These are phyloP conservation scores for Mirounga angustirostris DNA, from an alignment of 2,113 vertebrate species.

Conservation along the genomic window DNA sequence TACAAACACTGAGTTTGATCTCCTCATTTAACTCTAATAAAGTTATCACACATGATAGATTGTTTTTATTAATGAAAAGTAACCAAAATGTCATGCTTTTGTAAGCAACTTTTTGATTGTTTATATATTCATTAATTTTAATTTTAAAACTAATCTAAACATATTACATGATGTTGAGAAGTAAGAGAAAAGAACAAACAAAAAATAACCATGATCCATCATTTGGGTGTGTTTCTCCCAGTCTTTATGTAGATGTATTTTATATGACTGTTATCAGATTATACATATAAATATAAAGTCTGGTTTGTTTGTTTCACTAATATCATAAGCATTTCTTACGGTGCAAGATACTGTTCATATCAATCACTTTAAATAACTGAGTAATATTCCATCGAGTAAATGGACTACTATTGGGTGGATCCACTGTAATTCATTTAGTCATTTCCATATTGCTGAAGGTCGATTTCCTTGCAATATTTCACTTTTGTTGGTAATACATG, in stretches of 20 bases:
- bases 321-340: background rate
- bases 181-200: conserved; percentile 12
- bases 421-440: background rate
- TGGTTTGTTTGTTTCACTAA: background rate
- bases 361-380: background rate
- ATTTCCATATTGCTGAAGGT: background rate
- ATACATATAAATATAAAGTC: background rate
- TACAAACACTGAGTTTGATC: conserved; percentile 46
- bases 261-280: background rate
- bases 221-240: background rate
- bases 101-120: conserved; percentile 50
- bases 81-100: conserved; percentile 54
- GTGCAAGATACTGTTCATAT: background rate
- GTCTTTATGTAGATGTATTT: background rate
- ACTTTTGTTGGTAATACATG: background rate
- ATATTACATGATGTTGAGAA: conserved; percentile 42
- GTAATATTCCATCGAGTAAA: background rate
- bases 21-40: conserved; percentile 66
- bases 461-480: background rate
- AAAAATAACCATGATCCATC: background rate
- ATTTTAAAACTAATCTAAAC: conserved; percentile 64
- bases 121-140: conserved; percentile 57
- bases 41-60: conserved; percentile 68
- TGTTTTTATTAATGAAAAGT: conserved; percentile 71
- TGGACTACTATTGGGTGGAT: background rate